Evolutionary conservation across 2,113 vertebrate genomes (phyloP), one percentile per base, ranked within the genome.

Genomic region (Burhinus bistriatus): DNA sequence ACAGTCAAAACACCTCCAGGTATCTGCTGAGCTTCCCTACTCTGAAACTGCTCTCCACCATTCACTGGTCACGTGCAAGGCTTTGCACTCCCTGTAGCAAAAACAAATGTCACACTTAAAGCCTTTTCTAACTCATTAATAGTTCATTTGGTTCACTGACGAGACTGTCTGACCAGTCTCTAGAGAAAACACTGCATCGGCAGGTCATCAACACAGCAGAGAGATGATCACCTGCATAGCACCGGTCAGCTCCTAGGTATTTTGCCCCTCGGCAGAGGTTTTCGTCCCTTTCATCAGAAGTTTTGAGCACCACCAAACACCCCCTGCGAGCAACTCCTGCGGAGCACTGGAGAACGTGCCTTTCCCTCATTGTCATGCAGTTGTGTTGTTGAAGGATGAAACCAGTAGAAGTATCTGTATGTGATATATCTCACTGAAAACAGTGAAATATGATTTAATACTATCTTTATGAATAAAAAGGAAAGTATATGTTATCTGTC

Each of bases 1-100:
- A 2, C 65, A 12, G 9, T 1, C 18, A 5, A 18, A 32, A 3
- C 36, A 20, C 73, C 40, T 12, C 45, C 51, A n/a, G 21, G 27
- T 12, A 13, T 7, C 58, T 14, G 40, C 54, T 19, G 71, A 51
- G 55, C 54, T 23, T 6, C 65, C 61, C 40, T 12, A 5, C 69
- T 7, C 21, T 3, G 6, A 5, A 32, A 1, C 66, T 3, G 4
- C 7, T 32, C 45, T n/a, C 36, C 29, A 6, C 47, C 64, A 2
- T 2, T 8, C 55, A 0, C 5, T 4, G 45, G 12, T 22, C 36
- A 11, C 0, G 0, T 5, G 6, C 44, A 32, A 17, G 32, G n/a
- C 69, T n/a, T 9, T 3, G 7, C 12, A 2, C 21, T 15, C 26
- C 52, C 86, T 5, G 11, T 2, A 57, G 26, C 44, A 36, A 12